phyloP scores from a whole-genome alignment of 2,113 vertebrate species.

The Desmodus rotundus region DNA sequence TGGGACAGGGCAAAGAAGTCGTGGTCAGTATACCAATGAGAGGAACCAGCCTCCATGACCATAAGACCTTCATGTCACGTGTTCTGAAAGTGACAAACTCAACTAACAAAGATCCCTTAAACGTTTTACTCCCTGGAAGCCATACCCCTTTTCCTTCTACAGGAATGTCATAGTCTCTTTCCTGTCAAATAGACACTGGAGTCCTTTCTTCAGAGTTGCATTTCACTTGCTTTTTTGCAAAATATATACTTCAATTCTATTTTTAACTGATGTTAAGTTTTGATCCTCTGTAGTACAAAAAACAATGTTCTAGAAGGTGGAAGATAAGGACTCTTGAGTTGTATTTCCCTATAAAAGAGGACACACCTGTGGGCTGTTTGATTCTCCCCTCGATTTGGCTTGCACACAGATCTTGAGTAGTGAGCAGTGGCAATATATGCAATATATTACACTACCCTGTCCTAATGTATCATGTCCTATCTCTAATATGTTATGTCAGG shows the following conservation, averaged over 20 bases:
- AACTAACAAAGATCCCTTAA: background rate
- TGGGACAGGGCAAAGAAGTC: background rate
- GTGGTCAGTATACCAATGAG: background rate
- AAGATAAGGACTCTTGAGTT: background rate
- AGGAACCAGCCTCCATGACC: background rate
- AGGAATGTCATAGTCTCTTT: background rate
- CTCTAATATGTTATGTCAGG: background rate
- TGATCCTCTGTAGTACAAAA: background rate
- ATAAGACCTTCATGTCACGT: background rate
- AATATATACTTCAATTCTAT: background rate
- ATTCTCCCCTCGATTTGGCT: background rate
- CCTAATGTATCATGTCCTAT: background rate
- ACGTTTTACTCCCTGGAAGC: background rate
- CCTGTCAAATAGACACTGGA: background rate
- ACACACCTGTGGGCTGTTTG: background rate
- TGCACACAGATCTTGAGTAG: background rate
- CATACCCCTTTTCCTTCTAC: background rate
- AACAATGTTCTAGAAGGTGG: background rate
- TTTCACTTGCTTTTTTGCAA: background rate
- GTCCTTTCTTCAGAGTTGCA: background rate
- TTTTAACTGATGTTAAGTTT: background rate
- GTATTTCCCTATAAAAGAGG: background rate
- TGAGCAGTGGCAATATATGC: background rate
- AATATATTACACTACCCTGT: background rate
- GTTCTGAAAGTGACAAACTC: background rate